Percentiles rank a stretch among this genome's conserved stretches.
phyloP scores from a whole-genome alignment of 2,888 invertebrate genomes.

The Taenaris catops region DNA sequence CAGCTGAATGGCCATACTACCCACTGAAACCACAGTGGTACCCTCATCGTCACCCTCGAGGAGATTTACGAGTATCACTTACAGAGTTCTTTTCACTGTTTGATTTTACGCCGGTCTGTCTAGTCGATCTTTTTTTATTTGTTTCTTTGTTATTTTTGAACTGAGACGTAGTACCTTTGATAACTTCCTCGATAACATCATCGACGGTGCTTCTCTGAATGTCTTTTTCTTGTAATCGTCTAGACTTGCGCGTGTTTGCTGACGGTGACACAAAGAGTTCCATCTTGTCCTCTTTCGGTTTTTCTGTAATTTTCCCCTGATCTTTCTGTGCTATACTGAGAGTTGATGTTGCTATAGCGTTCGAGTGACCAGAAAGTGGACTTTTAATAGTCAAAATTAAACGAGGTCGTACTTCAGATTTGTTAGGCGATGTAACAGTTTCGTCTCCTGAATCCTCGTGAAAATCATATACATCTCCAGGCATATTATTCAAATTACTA shows the following conservation, averaged over 20 bases:
- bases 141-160: slow-evolving; percentile 42
- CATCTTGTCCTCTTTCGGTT: slow-evolving; percentile 63
- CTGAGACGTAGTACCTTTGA: slow-evolving; percentile 80
- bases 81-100: slow-evolving; percentile 39
- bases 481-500: slow-evolving; percentile 78
- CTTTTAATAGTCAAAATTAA: slow-evolving; percentile 91
- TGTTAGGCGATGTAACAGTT: slow-evolving; percentile 58
- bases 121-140: slow-evolving; percentile 75
- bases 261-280: slow-evolving; percentile 83
- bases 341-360: slow-evolving; percentile 57
- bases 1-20: too few relatives aligned
- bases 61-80: slow-evolving; percentile 79
- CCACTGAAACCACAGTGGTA: too few relatives aligned
- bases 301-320: slow-evolving; percentile 46
- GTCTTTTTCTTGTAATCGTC: slow-evolving; percentile 88
- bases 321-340: slow-evolving; percentile 60
- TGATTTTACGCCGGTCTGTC: slow-evolving; percentile 68
- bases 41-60: too few relatives aligned
- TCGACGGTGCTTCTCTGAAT: slow-evolving; percentile 88
- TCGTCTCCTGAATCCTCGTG: slow-evolving; percentile 94
- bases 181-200: slow-evolving; percentile 94
- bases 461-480: slow-evolving; percentile 93
- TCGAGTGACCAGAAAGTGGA: slow-evolving; percentile 71
- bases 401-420: slow-evolving; percentile 82
- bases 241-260: slow-evolving; percentile 89